Conservation (phyloP, 1,140 invertebrate species). For the Schlechtendalia chinensis region DNA sequence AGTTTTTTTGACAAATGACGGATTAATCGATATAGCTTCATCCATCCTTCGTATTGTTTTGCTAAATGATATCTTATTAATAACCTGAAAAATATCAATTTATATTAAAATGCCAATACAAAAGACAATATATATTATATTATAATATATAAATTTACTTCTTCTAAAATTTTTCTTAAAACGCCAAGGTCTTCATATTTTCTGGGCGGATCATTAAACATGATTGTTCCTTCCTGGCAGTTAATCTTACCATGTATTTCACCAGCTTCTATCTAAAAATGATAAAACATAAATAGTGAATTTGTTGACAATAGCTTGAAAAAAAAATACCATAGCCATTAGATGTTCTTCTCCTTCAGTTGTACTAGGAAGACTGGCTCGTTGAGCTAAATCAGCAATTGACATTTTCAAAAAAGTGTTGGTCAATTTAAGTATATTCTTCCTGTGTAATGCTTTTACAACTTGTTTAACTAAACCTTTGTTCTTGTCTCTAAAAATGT, state of each 20-base stretch:
- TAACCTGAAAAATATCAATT: constrained; percentile 61
- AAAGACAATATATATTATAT: not conserved
- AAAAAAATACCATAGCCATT: constrained; percentile 78
- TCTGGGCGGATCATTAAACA: constrained; percentile 93
- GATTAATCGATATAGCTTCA: constrained; percentile 88
- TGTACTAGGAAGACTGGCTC: constrained; percentile 80
- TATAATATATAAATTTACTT: constrained; percentile 58
- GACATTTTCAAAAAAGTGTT: constrained; percentile 96
- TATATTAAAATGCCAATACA: not conserved
- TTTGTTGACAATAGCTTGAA: not conserved
- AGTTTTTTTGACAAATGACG: constrained; percentile 75
- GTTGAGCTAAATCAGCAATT: constrained; percentile 86
- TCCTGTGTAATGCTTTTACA: constrained; percentile 84
- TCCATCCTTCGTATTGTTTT: constrained; percentile 88
- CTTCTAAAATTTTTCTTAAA: constrained; percentile 76
- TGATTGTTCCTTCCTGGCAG: constrained; percentile 97
- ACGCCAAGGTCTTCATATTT: constrained; percentile 88
- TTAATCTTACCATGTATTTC: constrained; percentile 97
- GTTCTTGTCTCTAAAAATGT: constrained; percentile 70
- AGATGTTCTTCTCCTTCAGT: constrained; percentile 91
- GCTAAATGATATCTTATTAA: constrained; percentile 80
- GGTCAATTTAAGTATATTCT: constrained; percentile 94
- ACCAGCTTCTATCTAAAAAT: constrained; percentile 86
- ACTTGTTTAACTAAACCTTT: constrained; percentile 82
- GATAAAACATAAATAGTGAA: constrained; percentile 27